Conservation (phyloP, 1,140 invertebrate genomes). For the Drosophila mauritiana region DNA sequence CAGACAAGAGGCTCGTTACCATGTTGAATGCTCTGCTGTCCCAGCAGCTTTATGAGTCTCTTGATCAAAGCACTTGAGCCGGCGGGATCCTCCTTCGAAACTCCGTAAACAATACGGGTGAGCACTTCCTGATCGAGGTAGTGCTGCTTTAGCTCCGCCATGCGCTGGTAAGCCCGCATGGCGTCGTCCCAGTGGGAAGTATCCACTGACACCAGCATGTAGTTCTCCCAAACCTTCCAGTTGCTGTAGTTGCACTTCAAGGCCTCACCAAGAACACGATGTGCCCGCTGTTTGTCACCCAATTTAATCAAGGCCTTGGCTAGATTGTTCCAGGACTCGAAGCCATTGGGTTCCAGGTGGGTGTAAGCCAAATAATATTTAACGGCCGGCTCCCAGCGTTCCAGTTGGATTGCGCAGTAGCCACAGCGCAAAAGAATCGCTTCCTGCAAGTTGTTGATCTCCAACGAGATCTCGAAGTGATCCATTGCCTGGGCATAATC, state of each 20-base stretch:
- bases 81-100: constrained; percentile 88
- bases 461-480: constrained; percentile 92
- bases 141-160: constrained; percentile 93
- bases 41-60: constrained; percentile 91
- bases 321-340: constrained; percentile 99
- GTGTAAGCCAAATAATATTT: constrained; percentile 94
- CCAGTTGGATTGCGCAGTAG: constrained; percentile 91
- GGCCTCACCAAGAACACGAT: constrained; percentile 93
- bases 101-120: constrained; percentile 89
- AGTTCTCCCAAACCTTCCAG: constrained; percentile 99
- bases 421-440: constrained; percentile 94
- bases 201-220: constrained; percentile 92
- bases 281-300: constrained; percentile 93
- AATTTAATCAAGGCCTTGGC: constrained; percentile 96
- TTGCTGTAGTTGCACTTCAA: constrained; percentile 97
- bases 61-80: constrained; percentile 85
- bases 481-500: constrained; percentile 91
- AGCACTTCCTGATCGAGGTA: constrained; percentile 93
- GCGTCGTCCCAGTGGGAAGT: constrained; percentile 91
- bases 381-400: constrained; percentile 93
- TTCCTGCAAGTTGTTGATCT: constrained; percentile 94
- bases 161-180: constrained; percentile 92
- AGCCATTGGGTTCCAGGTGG: constrained; percentile 93
- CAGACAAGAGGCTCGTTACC: constrained; percentile 90
- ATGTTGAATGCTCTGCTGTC: constrained; percentile 90